phyloP scores from a whole-genome alignment of 1,140 invertebrate genomes.

The Neomicropteryx cornuta region DNA sequence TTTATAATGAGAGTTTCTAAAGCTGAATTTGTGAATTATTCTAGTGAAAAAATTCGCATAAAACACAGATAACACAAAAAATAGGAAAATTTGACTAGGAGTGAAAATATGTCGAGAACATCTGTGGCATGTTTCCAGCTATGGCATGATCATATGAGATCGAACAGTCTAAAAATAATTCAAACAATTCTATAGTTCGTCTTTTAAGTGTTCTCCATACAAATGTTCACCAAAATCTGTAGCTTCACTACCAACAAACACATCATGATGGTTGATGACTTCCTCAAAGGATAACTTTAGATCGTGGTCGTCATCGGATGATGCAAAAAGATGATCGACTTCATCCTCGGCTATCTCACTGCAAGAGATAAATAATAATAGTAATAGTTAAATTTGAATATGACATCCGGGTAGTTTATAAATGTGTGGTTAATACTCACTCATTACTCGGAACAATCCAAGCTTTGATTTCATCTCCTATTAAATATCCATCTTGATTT shows the following conservation, averaged over 20 bases:
- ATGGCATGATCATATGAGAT: too few species aligned
- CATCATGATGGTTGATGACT: constrained; percentile 78
- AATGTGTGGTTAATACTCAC: constrained; percentile 40
- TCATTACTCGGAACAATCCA: constrained; percentile 92
- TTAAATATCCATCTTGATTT: constrained; percentile 75
- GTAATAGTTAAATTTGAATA: background rate
- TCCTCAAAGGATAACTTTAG: constrained; percentile 73
- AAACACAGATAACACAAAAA: too few species aligned
- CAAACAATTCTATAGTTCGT: constrained; percentile 74
- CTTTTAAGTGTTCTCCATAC: constrained; percentile 60
- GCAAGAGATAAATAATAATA: constrained; percentile 16
- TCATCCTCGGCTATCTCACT: constrained; percentile 85
- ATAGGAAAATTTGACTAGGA: too few species aligned
- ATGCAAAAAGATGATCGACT: constrained; percentile 80
- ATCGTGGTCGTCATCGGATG: constrained; percentile 84
- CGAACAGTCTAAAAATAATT: too few species aligned
- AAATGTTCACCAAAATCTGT: constrained; percentile 92
- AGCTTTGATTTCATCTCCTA: constrained; percentile 66
- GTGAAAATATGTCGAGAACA: too few species aligned
- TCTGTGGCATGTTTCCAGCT: too few species aligned
- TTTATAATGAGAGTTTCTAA: too few species aligned
- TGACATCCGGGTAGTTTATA: constrained; percentile 5
- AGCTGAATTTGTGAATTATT: too few species aligned
- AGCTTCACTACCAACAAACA: constrained; percentile 92
- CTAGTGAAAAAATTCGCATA: too few species aligned